A percentile compares a stretch with the other conserved stretches of the same genome.
Conservation (phyloP, 2,797 vertebrate genomes). For the Luscinia luscinia region DNA sequence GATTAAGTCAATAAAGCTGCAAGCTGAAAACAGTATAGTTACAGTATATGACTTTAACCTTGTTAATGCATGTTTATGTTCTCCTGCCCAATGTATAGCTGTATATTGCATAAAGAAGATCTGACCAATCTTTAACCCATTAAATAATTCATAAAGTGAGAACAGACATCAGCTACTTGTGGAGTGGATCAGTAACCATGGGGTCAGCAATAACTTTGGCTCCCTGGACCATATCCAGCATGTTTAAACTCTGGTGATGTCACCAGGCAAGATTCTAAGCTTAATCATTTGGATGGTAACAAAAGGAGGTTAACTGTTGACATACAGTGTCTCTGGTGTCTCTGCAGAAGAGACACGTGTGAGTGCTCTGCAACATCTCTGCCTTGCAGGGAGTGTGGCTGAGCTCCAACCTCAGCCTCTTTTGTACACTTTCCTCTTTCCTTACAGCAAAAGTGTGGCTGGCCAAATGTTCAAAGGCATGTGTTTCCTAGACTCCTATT, state of each 20-base stretch:
- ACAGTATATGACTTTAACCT: slow-evolving; percentile 69
- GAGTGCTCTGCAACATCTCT: neutral
- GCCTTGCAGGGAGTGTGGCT: fast-evolving
- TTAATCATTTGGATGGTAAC: slow-evolving; percentile 50
- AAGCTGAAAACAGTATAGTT: slow-evolving; percentile 67
- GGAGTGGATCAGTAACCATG: slow-evolving; percentile 51
- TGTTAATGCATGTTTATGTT: slow-evolving; percentile 66
- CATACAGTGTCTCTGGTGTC: neutral
- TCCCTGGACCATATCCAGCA: slow-evolving; percentile 58
- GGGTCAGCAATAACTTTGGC: slow-evolving; percentile 64
- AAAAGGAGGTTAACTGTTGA: slow-evolving; percentile 59
- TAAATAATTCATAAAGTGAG: slow-evolving; percentile 73
- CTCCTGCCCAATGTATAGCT: slow-evolving; percentile 54
- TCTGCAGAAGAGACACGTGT: fast-evolving
- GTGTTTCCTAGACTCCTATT: neutral
- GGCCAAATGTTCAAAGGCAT: neutral
- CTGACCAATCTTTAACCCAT: slow-evolving; percentile 66
- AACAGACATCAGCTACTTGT: slow-evolving; percentile 60
- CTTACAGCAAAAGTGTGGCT: neutral
- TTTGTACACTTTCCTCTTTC: neutral
- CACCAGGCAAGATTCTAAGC: slow-evolving; percentile 46
- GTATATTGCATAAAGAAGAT: slow-evolving; percentile 54
- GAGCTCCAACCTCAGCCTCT: neutral
- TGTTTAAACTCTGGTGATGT: slow-evolving; percentile 53
- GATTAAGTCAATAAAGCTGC: slow-evolving; percentile 74